Evolutionary conservation across 2,888 invertebrate species (phyloP).

Genomic region (Mimachlamys varia): DNA sequence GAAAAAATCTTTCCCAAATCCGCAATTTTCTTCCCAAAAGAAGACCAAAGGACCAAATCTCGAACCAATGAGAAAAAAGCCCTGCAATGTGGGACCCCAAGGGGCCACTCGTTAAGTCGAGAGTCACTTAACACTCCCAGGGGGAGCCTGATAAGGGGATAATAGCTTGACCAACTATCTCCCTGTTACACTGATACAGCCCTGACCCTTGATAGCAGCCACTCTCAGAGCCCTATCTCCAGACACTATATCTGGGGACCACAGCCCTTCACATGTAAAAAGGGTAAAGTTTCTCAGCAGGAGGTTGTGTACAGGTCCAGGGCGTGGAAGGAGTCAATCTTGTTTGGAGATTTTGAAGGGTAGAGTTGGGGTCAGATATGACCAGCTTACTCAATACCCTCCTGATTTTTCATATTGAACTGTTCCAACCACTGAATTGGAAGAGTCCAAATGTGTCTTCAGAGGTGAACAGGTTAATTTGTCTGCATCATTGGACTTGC

Average conservation of each 20-base stretch:
- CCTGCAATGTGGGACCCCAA: not conserved
- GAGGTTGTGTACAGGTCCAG: not conserved
- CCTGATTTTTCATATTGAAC: too few species aligned
- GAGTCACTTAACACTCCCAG: conserved; percentile 6
- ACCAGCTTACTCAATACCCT: too few species aligned
- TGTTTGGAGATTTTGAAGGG: too few species aligned
- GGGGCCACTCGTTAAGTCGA: not conserved
- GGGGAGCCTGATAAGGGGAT: not conserved
- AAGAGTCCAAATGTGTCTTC: too few species aligned
- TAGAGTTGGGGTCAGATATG: too few species aligned
- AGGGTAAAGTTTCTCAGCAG: not conserved
- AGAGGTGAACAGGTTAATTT: too few species aligned
- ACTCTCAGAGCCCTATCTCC: not conserved
- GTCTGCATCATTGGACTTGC: too few species aligned
- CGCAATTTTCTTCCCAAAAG: too few species aligned
- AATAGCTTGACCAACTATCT: not conserved
- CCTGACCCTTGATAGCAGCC: not conserved
- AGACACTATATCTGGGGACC: not conserved
- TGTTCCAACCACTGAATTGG: too few species aligned
- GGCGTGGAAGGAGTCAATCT: too few species aligned
- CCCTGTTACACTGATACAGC: not conserved
- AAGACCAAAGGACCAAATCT: not conserved
- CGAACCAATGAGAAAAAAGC: not conserved
- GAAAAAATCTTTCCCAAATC: too few species aligned
- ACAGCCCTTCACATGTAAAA: not conserved